phyloP scores from a whole-genome alignment of 2,888 invertebrate genomes.

The Heliconius ismenius region DNA sequence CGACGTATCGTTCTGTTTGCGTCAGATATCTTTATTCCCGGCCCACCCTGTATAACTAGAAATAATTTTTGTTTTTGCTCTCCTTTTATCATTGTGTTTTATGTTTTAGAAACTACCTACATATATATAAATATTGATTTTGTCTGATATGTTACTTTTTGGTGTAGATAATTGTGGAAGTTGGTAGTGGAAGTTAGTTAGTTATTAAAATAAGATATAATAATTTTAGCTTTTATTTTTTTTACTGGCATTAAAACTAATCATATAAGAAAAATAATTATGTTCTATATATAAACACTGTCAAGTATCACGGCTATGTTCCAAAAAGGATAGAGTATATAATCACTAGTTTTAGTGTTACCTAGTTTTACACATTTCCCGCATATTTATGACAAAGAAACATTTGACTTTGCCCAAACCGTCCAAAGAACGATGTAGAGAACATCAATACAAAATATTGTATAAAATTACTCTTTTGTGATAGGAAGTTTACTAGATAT shows the following conservation, averaged over 20 bases:
- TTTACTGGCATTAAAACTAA: no score
- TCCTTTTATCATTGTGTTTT: conserved; percentile 27
- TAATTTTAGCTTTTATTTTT: background rate
- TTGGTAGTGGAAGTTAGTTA: background rate
- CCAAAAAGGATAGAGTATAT: no score
- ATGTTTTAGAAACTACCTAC: no score
- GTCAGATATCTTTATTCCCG: conserved; percentile 75
- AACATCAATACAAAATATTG: background rate
- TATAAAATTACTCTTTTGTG: background rate
- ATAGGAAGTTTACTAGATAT: no score
- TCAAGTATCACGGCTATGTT: no score
- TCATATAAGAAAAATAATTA: no score
- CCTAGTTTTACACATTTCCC: no score
- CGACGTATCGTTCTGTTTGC: conserved; percentile 80
- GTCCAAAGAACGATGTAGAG: background rate
- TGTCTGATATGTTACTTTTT: background rate
- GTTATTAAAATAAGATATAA: background rate
- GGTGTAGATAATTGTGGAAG: no score
- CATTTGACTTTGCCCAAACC: background rate
- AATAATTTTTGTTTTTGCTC: conserved; percentile 52
- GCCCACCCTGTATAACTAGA: conserved; percentile 63
- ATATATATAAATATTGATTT: background rate
- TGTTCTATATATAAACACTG: no score
- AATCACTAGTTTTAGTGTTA: no score
- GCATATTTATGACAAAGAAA: no score